Evolutionary conservation across 1,140 invertebrate genomes (phyloP).

Genomic region (Anastatus disparis): DNA sequence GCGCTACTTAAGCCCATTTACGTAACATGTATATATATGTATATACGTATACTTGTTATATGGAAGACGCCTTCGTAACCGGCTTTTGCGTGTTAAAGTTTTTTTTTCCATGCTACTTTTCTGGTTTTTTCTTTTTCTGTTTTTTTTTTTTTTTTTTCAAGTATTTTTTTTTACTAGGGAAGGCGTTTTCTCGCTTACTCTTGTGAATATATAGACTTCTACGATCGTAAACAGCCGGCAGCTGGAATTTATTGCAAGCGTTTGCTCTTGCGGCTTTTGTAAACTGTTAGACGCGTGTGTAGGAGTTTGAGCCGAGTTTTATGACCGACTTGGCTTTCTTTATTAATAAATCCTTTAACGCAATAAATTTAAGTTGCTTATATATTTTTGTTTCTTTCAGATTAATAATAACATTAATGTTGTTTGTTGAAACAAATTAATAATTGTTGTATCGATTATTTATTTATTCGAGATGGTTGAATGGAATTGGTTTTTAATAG

Average conservation of each 20-base stretch:
- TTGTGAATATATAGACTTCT: neutral
- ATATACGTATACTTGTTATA: too few species aligned
- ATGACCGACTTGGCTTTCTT: constrained; percentile 1
- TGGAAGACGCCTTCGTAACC: constrained; percentile 12
- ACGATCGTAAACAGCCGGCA: constrained; percentile 19
- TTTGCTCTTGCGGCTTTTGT: constrained; percentile 31
- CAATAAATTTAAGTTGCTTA: too few species aligned
- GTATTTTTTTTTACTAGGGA: neutral
- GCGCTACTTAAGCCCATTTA: constrained; percentile 9
- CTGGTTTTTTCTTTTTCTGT: neutral
- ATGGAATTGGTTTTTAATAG: neutral
- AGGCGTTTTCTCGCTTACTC: neutral
- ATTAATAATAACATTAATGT: too few species aligned
- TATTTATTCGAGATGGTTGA: neutral
- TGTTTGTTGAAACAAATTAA: too few species aligned
- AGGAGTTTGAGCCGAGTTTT: constrained; percentile 10
- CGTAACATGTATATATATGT: neutral
- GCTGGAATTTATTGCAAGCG: constrained; percentile 31
- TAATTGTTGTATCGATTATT: too few species aligned
- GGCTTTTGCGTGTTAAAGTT: too few species aligned
- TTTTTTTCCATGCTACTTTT: too few species aligned
- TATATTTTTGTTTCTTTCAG: too few species aligned
- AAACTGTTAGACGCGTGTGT: constrained; percentile 20
- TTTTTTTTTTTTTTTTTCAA: neutral
- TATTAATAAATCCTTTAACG: neutral